These are phyloP conservation scores for Lophochroa leadbeateri DNA, from an alignment of 2,113 vertebrate genomes.

Conservation along the genomic window DNA sequence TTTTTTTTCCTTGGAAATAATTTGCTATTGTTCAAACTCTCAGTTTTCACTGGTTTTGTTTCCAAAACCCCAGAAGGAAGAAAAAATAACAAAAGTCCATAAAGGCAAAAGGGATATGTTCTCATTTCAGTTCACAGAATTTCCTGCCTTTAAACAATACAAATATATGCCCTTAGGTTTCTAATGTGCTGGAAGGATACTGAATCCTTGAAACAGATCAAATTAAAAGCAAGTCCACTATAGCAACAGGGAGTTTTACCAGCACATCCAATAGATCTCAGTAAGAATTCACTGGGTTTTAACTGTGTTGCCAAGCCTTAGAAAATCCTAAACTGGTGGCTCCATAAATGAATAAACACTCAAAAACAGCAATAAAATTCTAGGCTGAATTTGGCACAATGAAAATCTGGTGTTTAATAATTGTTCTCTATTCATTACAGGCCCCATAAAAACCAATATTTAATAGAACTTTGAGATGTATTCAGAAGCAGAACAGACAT, in stretches of 20 bases:
- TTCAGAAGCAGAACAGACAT: rapidly evolving
- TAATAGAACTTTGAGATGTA: not conserved
- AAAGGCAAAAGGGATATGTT: constrained; percentile 54
- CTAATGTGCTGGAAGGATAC: not conserved
- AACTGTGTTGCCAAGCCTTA: not conserved
- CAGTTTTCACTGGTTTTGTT: constrained; percentile 56
- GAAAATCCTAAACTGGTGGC: not conserved
- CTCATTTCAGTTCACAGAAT: constrained; percentile 59
- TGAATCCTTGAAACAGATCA: constrained; percentile 38
- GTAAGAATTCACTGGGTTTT: constrained; percentile 23
- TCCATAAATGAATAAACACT: not conserved
- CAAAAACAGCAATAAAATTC: not conserved
- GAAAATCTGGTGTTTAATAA: not conserved
- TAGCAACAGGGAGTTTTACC: not conserved
- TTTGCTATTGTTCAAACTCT: constrained; percentile 58
- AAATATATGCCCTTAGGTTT: constrained; percentile 43
- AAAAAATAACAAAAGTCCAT: constrained; percentile 53
- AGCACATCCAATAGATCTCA: not conserved
- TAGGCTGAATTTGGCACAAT: not conserved
- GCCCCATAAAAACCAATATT: not conserved
- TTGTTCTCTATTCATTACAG: not conserved
- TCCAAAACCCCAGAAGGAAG: constrained; percentile 61
- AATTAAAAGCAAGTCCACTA: constrained; percentile 35
- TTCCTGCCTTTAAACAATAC: constrained; percentile 64
- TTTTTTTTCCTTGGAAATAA: constrained; percentile 54